These are phyloP conservation scores for Cydia splendana DNA, from an alignment of 1,140 invertebrate species.

Conservation along the genomic window DNA sequence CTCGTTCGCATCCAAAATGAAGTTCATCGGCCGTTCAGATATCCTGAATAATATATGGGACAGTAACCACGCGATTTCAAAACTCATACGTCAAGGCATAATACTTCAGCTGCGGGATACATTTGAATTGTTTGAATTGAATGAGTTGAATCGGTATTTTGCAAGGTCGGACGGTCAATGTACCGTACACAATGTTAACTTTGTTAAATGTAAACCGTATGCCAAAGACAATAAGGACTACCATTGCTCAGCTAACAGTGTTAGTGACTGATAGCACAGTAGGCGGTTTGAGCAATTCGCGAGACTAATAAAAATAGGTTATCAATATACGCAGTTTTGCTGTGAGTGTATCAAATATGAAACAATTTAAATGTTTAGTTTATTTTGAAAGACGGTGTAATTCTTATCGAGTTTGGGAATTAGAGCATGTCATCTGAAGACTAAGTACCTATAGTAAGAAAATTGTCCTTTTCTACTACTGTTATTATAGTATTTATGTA, in stretches of 20 bases:
- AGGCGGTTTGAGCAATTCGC: background rate
- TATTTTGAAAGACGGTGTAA: too few species aligned
- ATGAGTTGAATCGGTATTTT: conserved; percentile 20
- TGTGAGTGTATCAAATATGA: too few species aligned
- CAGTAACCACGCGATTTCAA: conserved; percentile 57
- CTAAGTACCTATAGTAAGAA: too few species aligned
- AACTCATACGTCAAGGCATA: conserved; percentile 43
- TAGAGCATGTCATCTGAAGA: too few species aligned
- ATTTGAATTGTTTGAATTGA: conserved; percentile 18
- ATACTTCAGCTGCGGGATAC: conserved; percentile 2
- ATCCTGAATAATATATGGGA: conserved; percentile 72
- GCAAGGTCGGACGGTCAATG: conserved; percentile 28
- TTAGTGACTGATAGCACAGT: background rate
- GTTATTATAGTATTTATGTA: too few species aligned
- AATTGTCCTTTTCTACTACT: too few species aligned
- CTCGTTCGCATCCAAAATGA: conserved; percentile 43
- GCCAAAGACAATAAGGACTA: too few species aligned
- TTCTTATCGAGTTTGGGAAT: too few species aligned
- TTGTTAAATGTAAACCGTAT: too few species aligned
- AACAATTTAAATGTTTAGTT: too few species aligned
- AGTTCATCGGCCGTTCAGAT: background rate
- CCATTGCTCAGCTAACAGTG: too few species aligned
- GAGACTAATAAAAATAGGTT: conserved; percentile 8
- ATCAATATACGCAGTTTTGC: background rate
- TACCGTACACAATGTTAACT: background rate